phyloP scores from a whole-genome alignment of 2,797 vertebrate genomes.

The Acrossocheilus wenchowensis region DNA sequence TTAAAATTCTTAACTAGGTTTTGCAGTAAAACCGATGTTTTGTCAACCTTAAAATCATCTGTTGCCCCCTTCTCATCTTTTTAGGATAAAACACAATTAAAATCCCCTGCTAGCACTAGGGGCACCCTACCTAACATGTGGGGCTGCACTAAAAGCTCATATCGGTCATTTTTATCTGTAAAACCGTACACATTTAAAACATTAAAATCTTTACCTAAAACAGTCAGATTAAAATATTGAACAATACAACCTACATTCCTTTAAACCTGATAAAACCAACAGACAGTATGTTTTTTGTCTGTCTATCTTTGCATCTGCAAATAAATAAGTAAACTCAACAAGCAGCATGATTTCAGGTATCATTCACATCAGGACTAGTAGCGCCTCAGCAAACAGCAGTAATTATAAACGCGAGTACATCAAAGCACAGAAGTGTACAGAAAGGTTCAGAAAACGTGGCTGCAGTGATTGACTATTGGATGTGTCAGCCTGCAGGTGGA shows the following conservation, averaged over 20 bases:
- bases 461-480: slow-evolving; percentile 35
- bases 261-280: neutral
- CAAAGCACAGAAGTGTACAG: slow-evolving; percentile 2
- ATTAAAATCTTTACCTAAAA: slow-evolving; percentile 45
- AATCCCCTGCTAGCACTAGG: too few relatives aligned
- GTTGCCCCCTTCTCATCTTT: neutral
- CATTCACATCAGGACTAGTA: neutral
- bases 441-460: slow-evolving; percentile 16
- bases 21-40: too few relatives aligned
- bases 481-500: slow-evolving; percentile 40
- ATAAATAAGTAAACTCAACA: neutral
- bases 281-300: neutral
- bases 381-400: neutral
- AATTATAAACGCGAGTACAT: slow-evolving; percentile 12
- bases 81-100: neutral
- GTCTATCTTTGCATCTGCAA: neutral
- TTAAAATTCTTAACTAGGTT: neutral
- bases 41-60: too few relatives aligned
- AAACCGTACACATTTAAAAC: slow-evolving; percentile 47
- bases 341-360: neutral
- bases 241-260: neutral
- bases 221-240: slow-evolving; percentile 22
- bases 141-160: slow-evolving; percentile 38
- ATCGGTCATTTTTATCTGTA: slow-evolving; percentile 38
- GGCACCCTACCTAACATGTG: too few relatives aligned